Conservation (phyloP, 2,113 vertebrate genomes). For the Propithecus coquereli region DNA sequence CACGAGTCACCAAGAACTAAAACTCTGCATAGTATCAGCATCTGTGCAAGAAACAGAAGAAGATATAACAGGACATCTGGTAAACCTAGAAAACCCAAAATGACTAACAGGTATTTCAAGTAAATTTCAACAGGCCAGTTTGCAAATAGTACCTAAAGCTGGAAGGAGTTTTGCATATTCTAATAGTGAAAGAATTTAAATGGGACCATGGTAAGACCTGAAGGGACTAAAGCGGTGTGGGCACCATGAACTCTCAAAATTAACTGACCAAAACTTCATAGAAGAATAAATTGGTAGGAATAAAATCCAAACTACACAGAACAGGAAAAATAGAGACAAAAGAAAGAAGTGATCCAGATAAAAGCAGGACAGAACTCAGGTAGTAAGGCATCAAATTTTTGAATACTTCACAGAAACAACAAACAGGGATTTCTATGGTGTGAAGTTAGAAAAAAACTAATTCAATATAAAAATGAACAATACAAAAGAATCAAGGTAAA, state of each 20-base stretch:
- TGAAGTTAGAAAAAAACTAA: neutral
- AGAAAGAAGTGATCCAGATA: neutral
- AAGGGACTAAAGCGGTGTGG: neutral
- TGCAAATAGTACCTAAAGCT: neutral
- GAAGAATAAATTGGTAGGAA: neutral
- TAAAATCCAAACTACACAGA: neutral
- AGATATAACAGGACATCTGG: neutral
- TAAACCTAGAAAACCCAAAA: neutral
- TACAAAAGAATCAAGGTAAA: neutral
- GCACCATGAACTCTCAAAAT: neutral
- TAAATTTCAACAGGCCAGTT: neutral
- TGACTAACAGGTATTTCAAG: neutral
- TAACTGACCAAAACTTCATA: neutral
- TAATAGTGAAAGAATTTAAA: neutral
- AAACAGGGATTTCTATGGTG: neutral
- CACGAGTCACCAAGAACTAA: neutral
- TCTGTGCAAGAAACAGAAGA: neutral
- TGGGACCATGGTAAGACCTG: neutral
- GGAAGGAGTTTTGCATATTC: neutral
- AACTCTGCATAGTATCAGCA: neutral
- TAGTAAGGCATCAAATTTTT: neutral
- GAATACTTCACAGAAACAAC: neutral
- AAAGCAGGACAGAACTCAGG: neutral
- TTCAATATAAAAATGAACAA: neutral
- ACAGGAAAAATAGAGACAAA: neutral